Base-by-base conservation (phyloP, 2,797 vertebrate genomes). In the Gastrophryne carolinensis region DNA sequence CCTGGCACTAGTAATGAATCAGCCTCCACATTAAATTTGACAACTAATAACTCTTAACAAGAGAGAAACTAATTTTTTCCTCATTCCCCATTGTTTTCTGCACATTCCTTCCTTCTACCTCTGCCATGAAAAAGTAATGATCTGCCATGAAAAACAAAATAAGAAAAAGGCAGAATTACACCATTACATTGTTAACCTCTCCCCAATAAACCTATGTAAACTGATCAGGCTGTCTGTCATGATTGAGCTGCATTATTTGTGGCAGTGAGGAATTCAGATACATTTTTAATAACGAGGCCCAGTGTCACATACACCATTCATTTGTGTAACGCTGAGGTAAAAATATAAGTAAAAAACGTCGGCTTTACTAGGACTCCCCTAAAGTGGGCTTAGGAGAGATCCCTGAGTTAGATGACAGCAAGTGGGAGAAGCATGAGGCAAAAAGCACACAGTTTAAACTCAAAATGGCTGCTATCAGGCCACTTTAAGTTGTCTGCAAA, bases 211-310 rank as follows among this genome's bases (percentile, higher is more conserved):
- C 61, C 23, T 72, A 57, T 66, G 53, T 58, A 72, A 78, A 60
- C 52, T 49, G 21, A 49, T 58, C 52, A 58, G 27, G 17, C 61
- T 78, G 75, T 72, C 75, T 58, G 32, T 72, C 68, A 66, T 66
- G 61, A 72, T 78, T 78, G 66, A 50, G 66, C 52, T 52, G 61
- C 49, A 78, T 72, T 72, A 78, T 61, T 53, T 4, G 11, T 72
- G 75, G 72, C 75, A 78, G 75, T 78, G 32, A 61, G 75, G 75
- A 78, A 78, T 78, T 37, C 75, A 65, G 54, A 72, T 72, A 78
- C 58, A 78, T 78, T 72, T 53, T 72, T 72, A 78, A 78, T 72
- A 78, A 78, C 60, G 68, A 39, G 37, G 61, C 61, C 61, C 21
- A 72, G 52, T 72, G 60, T 72, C 75, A 72, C 29, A 47, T 72